Evolutionary conservation across 2,888 invertebrate genomes (phyloP), one percentile per base, ranked within the genome.

Genomic region (Deladenus siricidicola): DNA sequence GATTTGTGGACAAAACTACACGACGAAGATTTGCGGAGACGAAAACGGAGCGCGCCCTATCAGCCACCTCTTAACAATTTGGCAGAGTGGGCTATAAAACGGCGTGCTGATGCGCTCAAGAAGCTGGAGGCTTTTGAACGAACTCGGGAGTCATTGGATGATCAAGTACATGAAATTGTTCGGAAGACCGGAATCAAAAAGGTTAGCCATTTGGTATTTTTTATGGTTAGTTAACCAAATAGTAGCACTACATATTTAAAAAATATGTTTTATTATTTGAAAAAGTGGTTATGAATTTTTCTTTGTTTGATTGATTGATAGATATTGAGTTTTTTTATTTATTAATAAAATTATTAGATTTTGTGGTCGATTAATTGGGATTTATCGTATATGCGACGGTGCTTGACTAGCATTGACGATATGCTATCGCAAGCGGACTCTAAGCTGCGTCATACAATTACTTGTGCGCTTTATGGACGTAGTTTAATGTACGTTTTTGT

Each of bases 351-450:
- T 44, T 64, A 64, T 4, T 51, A 74, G 71, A 67, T 76, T 1
- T 50, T 71, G 21, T 76, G 76, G 76, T 64, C 70, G 45, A 76
- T 76, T 55, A 69, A 71, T 26, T 77, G 77, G 77, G 71, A 71
- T n/a, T 71, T 74, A 52, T 60, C 68, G 4, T 73, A 75, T 56
- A 73, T 77, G 73, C 64, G 73, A 6, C 67, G 77, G 14, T 74
- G 76, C 54, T 61, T 77, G 14, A 45, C 60, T 0, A 71, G 66
- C 48, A 63, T 78, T 19, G 70, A 72, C 30, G 57, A 71, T 17
- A 64, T 78, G 63, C 49, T 77, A 2, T 67, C 71, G 29, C 69
- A 70, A 4, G 64, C 62, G 17, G 43, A 54, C 30, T 21, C 43
- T 14, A 53, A 69, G 30, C 52, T 64, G 4, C 63, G 60, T 1